phyloP scores from a whole-genome alignment of 1,140 invertebrate genomes.

The Homarus americanus region DNA sequence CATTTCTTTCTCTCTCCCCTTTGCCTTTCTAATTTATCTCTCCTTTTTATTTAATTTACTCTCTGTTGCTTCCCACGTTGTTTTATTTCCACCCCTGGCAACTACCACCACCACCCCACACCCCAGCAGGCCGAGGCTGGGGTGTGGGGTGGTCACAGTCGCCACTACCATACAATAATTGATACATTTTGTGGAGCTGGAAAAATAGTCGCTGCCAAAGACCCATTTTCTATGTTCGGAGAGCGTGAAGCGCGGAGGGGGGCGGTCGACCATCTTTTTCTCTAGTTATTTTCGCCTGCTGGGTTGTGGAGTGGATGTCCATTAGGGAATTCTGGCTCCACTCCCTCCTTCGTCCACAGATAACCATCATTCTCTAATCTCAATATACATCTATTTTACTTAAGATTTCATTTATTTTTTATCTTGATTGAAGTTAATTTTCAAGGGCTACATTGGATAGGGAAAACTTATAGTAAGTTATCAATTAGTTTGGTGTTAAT shows the following conservation, averaged over 20 bases:
- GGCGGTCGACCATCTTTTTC: neutral
- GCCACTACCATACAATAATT: neutral
- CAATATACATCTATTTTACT: no score
- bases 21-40: no score
- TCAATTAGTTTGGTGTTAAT: neutral
- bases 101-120: neutral
- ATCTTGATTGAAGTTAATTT: no score
- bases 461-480: neutral
- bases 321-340: neutral
- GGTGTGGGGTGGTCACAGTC: no score
- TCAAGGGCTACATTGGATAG: no score
- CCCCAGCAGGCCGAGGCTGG: no score
- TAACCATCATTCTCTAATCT: no score
- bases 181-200: neutral
- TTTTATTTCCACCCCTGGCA: no score
- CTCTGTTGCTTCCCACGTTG: no score
- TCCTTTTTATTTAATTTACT: no score
- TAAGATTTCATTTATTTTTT: no score
- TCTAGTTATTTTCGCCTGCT: neutral
- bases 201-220: constrained; percentile 1
- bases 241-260: constrained; percentile 18
- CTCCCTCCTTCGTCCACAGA: neutral
- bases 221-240: constrained; percentile 28
- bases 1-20: no score
- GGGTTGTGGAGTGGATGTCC: neutral